Evolutionary conservation across 1,140 invertebrate species (phyloP), one percentile per base, ranked within the genome.

Genomic region (Lethrus apterus): DNA sequence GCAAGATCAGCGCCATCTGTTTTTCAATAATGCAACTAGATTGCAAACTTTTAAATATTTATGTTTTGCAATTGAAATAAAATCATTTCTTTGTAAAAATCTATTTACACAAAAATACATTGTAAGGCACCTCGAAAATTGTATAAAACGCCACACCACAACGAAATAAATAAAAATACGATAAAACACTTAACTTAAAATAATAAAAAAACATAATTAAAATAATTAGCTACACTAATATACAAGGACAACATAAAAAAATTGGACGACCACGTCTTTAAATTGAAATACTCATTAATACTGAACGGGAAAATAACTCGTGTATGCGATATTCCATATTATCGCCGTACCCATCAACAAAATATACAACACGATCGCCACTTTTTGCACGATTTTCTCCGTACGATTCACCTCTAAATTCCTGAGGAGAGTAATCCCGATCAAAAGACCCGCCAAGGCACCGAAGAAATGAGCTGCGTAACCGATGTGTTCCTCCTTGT

Each of bases 381-480:
- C 71, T 85, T 86, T 92, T 79, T 38, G 35, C 7, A 34, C 88
- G 91, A 21, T 70, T 54, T 83, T 82, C 66, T 95, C 91, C 83
- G 89, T 92, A 30, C 78, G 78, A 46, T 80, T 78, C 47, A 88
- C 82, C 60, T 88, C 80, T 2, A 96, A 72, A 70, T 96, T 96
- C 15, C 88, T 77, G 1, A 96, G 71, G 1, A 91, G 81, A 15
- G 88, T 83, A 26, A 95, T 82, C 10, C 93, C 93, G 11, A 96
- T 81, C 2, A 95, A 75, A 1, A 96, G 72, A 15, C 51, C 71
- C 17, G 86, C 86, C 2, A 91, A 51, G 3, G 86, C 88, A 21
- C 90, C 90, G 36, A 81, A 85, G 10, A 92, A 65, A 68, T 96
- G 93, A 8, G 90, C 91, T 7, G 83, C 83, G 60, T 94, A 93